Evolutionary conservation across 1,140 invertebrate species (phyloP).

Genomic region (Zaprionus taronus): DNA sequence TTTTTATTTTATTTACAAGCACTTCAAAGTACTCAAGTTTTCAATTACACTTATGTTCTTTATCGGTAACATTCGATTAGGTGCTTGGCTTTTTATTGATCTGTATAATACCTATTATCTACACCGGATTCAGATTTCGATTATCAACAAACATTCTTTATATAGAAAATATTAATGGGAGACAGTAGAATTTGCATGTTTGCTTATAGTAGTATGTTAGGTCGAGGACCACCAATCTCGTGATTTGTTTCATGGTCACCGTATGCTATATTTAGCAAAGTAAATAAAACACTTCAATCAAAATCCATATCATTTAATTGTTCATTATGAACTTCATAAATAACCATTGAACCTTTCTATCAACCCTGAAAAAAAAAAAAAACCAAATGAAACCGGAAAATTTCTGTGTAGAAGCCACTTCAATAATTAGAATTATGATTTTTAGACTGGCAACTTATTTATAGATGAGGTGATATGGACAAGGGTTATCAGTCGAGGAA

Average conservation of each 20-base stretch:
- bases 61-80: background rate
- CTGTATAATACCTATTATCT: background rate
- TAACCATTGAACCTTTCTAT: conserved; percentile 14
- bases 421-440: conserved; percentile 19
- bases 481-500: background rate
- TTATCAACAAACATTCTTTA: background rate
- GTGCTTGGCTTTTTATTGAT: background rate
- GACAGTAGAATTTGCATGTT: background rate
- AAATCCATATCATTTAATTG: conserved; percentile 22
- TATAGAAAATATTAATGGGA: background rate
- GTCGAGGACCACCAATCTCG: conserved; percentile 7
- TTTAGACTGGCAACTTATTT: conserved; percentile 3
- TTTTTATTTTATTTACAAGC: no score
- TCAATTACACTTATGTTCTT: background rate
- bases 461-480: background rate
- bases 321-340: conserved; percentile 12
- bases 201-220: background rate
- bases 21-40: background rate
- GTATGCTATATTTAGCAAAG: no score
- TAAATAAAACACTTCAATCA: background rate
- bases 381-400: conserved; percentile 42
- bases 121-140: background rate
- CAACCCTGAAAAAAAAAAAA: conserved; percentile 8
- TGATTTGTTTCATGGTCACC: conserved; percentile 4
- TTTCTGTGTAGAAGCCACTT: conserved; percentile 10